Percentiles rank a stretch among this genome's conserved stretches.
These are phyloP conservation scores for Clusia tigrina DNA, from an alignment of 2,888 invertebrate species.

Conservation along the genomic window DNA sequence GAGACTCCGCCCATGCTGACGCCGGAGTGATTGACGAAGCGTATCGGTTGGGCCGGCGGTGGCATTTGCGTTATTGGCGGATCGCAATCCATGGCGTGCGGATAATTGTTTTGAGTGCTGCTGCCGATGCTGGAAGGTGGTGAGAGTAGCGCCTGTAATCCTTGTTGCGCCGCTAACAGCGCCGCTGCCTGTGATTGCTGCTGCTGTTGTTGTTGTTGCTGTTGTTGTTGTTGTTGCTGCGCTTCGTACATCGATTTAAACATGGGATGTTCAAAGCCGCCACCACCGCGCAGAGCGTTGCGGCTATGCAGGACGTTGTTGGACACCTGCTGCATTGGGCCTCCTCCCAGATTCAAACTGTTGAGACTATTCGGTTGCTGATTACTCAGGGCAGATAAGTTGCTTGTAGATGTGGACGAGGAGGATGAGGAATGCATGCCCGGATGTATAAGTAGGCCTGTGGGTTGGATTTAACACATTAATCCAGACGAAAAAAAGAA, in stretches of 20 bases:
- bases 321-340: constrained; percentile 16
- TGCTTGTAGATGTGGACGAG: constrained; percentile 41
- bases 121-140: constrained; percentile 35
- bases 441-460: constrained; percentile 58
- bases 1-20: constrained; percentile 29
- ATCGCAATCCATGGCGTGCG: constrained; percentile 81
- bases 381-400: constrained; percentile 44
- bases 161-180: constrained; percentile 48
- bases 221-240: constrained; percentile 39
- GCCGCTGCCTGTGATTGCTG: constrained; percentile 44
- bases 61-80: constrained; percentile 66
- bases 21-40: constrained; percentile 36
- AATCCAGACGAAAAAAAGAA: too few relatives aligned
- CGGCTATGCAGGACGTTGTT: constrained; percentile 32
- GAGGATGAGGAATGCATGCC: constrained; percentile 45
- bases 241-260: constrained; percentile 39
- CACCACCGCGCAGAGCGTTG: constrained; percentile 5
- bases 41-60: constrained; percentile 41
- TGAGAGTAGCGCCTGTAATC: constrained; percentile 49
- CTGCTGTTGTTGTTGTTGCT: constrained; percentile 35
- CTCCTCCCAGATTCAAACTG: constrained; percentile 44
- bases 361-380: constrained; percentile 52
- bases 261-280: constrained; percentile 23
- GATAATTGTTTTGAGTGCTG: constrained; percentile 50
- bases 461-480: too few relatives aligned